Evolutionary conservation across 2,888 invertebrate species (phyloP).

Genomic region (Hypselothyrea guttata): DNA sequence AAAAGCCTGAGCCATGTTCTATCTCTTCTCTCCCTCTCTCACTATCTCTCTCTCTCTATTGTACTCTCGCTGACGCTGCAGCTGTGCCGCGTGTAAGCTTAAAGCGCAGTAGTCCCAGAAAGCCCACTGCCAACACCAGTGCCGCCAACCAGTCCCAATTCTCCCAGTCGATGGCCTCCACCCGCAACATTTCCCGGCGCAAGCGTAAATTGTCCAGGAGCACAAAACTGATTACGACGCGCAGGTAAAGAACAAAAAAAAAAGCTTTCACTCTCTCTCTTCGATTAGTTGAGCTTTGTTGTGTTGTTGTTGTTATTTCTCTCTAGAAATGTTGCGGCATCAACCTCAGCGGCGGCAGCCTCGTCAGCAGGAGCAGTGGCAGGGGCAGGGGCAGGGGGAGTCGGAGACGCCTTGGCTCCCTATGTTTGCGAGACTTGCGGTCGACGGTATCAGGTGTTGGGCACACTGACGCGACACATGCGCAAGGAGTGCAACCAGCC

Average conservation of each 20-base stretch:
- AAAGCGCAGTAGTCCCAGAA: conserved; percentile 59
- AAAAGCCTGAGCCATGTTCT: conserved; percentile 52
- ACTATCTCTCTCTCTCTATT: conserved; percentile 11
- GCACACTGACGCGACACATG: conserved; percentile 84
- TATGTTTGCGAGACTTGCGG: conserved; percentile 75
- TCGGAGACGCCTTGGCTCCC: conserved; percentile 38
- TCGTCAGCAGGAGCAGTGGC: conserved; percentile 6
- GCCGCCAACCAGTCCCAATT: conserved; percentile 21
- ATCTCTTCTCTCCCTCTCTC: conserved; percentile 12
- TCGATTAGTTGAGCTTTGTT: conserved; percentile 22
- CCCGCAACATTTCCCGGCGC: conserved; percentile 54
- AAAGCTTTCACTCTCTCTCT: conserved; percentile 31
- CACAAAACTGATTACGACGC: conserved; percentile 44
- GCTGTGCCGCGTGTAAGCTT: conserved; percentile 40
- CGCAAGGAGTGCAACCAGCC: conserved; percentile 81
- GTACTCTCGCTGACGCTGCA: conserved; percentile 42
- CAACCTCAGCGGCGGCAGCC: conserved; percentile 8
- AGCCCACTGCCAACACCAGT: conserved; percentile 19
- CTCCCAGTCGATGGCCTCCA: conserved; percentile 23
- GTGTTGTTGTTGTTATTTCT: conserved; percentile 41
- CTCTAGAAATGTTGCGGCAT: conserved; percentile 39
- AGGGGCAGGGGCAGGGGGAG: conserved; percentile 3
- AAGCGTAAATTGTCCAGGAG: conserved; percentile 51
- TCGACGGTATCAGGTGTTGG: conserved; percentile 75
- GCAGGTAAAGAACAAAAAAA: conserved; percentile 56